Percentiles rank a stretch among this genome's conserved stretches.
Conservation (phyloP, 2,113 vertebrate genomes). For the Arothron firmamentum region DNA sequence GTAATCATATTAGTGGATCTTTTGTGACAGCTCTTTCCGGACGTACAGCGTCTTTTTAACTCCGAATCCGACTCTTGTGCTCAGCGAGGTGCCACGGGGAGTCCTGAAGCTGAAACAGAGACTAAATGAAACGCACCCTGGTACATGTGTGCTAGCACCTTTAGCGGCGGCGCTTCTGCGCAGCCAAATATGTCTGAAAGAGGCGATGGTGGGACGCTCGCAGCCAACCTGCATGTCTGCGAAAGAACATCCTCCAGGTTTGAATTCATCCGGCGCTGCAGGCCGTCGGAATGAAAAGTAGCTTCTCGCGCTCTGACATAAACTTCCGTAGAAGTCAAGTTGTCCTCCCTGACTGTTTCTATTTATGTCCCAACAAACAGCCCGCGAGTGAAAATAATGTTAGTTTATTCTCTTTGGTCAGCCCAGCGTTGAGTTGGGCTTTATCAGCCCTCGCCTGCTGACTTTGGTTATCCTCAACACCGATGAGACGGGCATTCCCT, state of each 20-base stretch:
- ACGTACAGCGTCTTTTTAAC: slow-evolving; percentile 28
- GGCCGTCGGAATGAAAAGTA: slow-evolving; percentile 12
- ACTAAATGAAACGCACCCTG: slow-evolving; percentile 15
- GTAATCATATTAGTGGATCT: slow-evolving; percentile 55
- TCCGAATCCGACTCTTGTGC: slow-evolving; percentile 24
- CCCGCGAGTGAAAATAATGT: slow-evolving; percentile 34
- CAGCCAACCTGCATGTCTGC: slow-evolving; percentile 2
- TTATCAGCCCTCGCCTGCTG: background rate
- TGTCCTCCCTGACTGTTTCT: slow-evolving; percentile 45
- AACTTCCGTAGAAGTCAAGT: slow-evolving; percentile 59
- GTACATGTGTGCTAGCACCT: slow-evolving; percentile 20
- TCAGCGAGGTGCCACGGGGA: slow-evolving; percentile 21
- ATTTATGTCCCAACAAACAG: slow-evolving; percentile 65
- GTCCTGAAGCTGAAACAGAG: slow-evolving; percentile 30
- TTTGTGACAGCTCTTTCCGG: slow-evolving; percentile 48
- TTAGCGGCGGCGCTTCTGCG: slow-evolving; percentile 28
- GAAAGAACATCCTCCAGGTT: background rate
- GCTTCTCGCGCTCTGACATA: slow-evolving; percentile 6
- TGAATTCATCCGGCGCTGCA: slow-evolving; percentile 7
- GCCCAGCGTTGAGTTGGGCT: background rate
- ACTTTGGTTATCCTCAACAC: slow-evolving; percentile 17
- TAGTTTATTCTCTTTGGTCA: slow-evolving; percentile 16
- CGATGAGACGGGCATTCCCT: background rate
- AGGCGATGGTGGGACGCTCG: slow-evolving; percentile 4
- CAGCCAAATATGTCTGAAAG: no score